Evolutionary conservation across 2,113 vertebrate species (phyloP).

Genomic region (Gymnobelideus leadbeateri): DNA sequence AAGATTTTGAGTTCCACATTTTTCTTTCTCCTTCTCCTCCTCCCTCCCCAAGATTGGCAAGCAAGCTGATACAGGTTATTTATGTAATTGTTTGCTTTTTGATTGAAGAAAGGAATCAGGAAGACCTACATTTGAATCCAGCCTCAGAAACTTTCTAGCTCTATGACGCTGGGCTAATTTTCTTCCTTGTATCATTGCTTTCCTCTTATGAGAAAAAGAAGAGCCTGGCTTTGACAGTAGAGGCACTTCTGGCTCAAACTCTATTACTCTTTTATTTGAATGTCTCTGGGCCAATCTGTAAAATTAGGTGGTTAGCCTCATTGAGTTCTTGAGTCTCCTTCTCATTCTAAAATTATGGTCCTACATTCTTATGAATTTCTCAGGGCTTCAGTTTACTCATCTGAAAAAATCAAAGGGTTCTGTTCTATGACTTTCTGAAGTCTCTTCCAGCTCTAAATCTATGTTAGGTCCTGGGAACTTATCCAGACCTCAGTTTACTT

Average conservation of each 20-base stretch:
- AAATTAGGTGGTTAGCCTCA: background rate
- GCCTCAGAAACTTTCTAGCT: background rate
- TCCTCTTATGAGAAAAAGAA: background rate
- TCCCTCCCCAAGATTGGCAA: no score
- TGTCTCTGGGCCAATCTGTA: background rate
- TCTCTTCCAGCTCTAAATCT: background rate
- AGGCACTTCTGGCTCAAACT: background rate
- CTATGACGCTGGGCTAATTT: background rate
- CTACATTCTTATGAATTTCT: background rate
- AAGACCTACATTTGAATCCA: slow-evolving; percentile 21
- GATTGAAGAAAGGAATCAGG: background rate
- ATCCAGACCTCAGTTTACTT: background rate
- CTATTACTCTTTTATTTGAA: background rate
- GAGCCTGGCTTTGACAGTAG: background rate
- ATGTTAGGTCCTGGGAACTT: background rate
- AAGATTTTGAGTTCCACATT: no score
- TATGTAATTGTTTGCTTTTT: background rate
- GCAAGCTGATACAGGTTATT: no score
- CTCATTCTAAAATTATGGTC: background rate
- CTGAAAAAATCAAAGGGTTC: background rate
- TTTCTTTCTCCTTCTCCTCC: no score
- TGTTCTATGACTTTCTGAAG: background rate
- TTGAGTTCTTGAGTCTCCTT: background rate
- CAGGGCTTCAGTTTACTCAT: background rate
- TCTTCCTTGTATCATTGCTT: background rate